Conservation (phyloP, 2,113 vertebrate genomes). For the Myodes glareolus region DNA sequence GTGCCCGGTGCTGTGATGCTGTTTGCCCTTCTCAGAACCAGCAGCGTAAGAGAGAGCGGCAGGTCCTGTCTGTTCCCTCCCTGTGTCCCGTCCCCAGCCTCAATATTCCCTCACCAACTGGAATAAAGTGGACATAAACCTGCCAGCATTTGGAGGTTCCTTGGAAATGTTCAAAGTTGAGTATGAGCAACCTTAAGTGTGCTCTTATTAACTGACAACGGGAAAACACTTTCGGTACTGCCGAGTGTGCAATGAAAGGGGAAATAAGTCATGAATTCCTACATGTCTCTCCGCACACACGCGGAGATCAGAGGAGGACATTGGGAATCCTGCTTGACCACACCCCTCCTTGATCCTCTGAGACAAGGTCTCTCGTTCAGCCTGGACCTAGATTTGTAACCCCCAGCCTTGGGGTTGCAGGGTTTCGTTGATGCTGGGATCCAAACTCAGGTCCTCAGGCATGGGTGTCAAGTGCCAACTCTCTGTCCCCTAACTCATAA, state of each 20-base stretch:
- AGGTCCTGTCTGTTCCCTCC: background rate
- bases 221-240: background rate
- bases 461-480: background rate
- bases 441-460: background rate
- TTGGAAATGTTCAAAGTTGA: background rate
- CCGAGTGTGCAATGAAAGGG: background rate
- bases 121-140: background rate
- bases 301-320: background rate
- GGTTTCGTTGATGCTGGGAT: background rate
- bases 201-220: background rate
- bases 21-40: background rate
- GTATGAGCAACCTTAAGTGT: background rate
- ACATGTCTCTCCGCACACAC: background rate
- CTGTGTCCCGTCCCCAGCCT: background rate
- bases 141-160: conserved; percentile 19
- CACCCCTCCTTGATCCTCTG: background rate
- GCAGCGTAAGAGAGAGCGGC: background rate
- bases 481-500: background rate
- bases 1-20: background rate
- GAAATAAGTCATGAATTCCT: background rate
- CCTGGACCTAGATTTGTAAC: background rate
- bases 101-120: background rate
- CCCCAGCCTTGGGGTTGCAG: background rate
- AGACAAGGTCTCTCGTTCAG: background rate
- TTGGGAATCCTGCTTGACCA: background rate